Evolutionary conservation across 2,797 vertebrate genomes (phyloP).

Genomic region (Semotilus atromaculatus): DNA sequence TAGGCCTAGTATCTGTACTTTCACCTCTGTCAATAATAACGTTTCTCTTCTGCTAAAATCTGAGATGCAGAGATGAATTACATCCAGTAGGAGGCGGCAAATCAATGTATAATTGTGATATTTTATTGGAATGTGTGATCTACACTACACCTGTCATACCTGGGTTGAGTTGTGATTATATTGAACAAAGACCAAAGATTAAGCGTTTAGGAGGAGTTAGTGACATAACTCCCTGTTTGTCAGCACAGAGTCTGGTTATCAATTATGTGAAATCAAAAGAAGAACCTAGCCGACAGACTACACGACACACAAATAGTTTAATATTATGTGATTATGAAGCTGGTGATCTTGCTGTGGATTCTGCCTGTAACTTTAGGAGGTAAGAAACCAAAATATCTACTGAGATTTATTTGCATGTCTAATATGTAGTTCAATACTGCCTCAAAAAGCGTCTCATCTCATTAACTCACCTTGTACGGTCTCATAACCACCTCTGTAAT

Average conservation of each 20-base stretch:
- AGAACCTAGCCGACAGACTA: no score
- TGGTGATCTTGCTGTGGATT: constrained; percentile 33
- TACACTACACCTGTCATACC: no score
- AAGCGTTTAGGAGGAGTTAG: neutral
- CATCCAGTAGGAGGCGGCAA: neutral
- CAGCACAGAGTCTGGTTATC: neutral
- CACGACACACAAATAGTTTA: neutral
- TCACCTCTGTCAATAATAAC: no score
- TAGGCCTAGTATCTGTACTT: no score
- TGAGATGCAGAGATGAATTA: neutral
- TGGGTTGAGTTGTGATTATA: neutral
- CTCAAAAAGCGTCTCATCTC: neutral
- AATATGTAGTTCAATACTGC: neutral
- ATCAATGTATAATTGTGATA: neutral
- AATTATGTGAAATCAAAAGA: no score
- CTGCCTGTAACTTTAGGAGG: constrained; percentile 28
- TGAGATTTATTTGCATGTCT: neutral
- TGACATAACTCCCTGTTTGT: neutral
- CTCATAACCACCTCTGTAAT: no score
- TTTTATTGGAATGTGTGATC: neutral
- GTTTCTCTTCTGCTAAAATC: neutral
- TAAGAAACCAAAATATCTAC: constrained; percentile 25
- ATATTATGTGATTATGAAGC: constrained; percentile 24
- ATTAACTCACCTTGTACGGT: no score
- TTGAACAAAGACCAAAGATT: neutral